Percentiles rank a stretch among this genome's conserved stretches.
Evolutionary conservation across 2,797 vertebrate genomes (phyloP).

Genomic region (Hipposideros larvatus): DNA sequence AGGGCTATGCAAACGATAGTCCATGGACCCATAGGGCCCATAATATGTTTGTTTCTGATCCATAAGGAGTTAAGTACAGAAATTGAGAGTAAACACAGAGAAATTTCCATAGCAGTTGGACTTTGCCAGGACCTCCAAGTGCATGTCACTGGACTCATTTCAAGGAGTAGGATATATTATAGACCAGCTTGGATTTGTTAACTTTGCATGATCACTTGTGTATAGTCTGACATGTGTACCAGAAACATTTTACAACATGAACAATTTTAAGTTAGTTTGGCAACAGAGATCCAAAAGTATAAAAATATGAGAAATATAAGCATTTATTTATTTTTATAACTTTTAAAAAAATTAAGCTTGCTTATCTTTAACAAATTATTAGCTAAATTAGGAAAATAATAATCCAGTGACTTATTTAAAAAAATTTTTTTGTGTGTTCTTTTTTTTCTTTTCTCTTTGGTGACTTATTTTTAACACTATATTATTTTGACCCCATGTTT

Average conservation of each 20-base stretch:
- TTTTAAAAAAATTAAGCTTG: not conserved
- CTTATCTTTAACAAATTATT: conserved; percentile 46
- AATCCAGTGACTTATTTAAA: too few relatives aligned
- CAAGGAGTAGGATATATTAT: not conserved
- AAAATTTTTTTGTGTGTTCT: too few relatives aligned
- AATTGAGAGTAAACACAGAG: not conserved
- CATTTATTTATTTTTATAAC: not conserved
- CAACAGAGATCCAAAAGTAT: not conserved
- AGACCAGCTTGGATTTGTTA: not conserved
- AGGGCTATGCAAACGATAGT: not conserved
- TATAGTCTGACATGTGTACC: not conserved
- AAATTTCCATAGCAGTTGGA: not conserved
- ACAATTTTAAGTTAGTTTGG: conserved; percentile 11
- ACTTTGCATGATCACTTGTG: not conserved
- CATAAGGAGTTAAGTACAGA: not conserved
- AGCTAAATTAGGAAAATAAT: not conserved
- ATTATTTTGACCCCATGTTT: conserved; percentile 15
- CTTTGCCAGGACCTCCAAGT: not conserved
- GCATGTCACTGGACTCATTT: not conserved
- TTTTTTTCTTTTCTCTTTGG: too few relatives aligned
- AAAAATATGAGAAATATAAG: conserved; percentile 31
- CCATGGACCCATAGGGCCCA: not conserved
- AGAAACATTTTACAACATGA: not conserved
- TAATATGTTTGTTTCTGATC: not conserved
- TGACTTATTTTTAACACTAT: conserved; percentile 38